phyloP scores from a whole-genome alignment of 2,113 vertebrate species.

The Varanus komodoensis region DNA sequence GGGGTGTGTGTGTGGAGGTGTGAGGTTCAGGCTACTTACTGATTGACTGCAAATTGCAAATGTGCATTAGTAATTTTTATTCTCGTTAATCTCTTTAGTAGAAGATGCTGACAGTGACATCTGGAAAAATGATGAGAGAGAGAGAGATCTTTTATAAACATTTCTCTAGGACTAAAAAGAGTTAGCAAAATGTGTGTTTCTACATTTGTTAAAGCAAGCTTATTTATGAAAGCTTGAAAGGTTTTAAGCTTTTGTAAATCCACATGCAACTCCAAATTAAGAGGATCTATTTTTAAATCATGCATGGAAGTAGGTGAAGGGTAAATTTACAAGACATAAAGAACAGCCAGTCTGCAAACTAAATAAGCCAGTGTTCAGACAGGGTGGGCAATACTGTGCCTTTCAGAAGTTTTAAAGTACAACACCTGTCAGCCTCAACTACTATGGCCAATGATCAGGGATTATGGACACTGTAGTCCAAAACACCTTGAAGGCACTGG shows the following conservation, averaged over 20 bases:
- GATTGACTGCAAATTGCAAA: neutral
- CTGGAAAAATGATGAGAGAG: too few relatives aligned
- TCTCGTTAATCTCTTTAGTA: neutral
- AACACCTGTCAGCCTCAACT: too few relatives aligned
- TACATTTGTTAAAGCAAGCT: neutral
- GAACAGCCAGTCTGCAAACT: neutral
- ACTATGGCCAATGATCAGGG: too few relatives aligned
- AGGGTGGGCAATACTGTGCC: too few relatives aligned
- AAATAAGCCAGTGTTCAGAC: too few relatives aligned
- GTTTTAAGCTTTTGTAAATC: neutral
- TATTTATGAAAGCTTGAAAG: neutral
- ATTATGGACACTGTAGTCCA: too few relatives aligned
- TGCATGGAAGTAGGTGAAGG: neutral
- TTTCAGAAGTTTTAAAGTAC: too few relatives aligned
- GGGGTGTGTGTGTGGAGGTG: neutral
- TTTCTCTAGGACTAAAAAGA: neutral
- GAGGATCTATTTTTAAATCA: neutral
- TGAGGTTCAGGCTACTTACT: neutral
- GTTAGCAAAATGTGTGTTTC: neutral
- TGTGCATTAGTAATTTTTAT: neutral
- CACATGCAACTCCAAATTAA: neutral
- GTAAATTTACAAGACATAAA: neutral
- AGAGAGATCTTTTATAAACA: neutral
- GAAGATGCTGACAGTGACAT: neutral
- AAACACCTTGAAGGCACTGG: too few relatives aligned